Percentiles rank a stretch among this genome's conserved stretches.
Evolutionary conservation across 2,113 vertebrate species (phyloP).

Genomic region (Paramormyrops kingsleyae): DNA sequence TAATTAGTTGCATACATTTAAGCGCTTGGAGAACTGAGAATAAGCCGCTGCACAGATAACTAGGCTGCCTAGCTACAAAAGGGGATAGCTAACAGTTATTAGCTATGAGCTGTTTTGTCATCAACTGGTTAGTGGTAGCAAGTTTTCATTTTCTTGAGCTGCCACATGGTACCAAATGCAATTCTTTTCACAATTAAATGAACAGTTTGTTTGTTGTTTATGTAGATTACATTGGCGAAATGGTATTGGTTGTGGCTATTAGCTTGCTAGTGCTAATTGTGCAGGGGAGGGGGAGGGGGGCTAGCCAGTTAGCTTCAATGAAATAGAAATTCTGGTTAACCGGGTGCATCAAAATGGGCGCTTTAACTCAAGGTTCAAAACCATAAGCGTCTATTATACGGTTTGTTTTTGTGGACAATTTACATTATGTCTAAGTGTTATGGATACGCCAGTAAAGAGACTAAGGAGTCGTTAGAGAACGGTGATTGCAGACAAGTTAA

Average conservation of each 20-base stretch:
- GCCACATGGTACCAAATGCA: background rate
- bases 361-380: background rate
- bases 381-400: background rate
- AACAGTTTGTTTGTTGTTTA: background rate
- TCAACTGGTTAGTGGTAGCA: background rate
- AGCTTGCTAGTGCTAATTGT: constrained; percentile 5
- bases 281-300: constrained; percentile 14
- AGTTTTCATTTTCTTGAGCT: background rate
- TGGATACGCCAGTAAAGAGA: background rate
- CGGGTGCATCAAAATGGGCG: background rate
- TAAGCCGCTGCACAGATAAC: background rate
- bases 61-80: constrained; percentile 1
- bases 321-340: background rate
- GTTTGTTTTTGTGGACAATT: background rate
- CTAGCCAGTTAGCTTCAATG: constrained; percentile 12
- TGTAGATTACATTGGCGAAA: background rate
- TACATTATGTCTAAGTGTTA: background rate
- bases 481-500: background rate
- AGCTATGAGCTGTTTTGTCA: constrained; percentile 6
- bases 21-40: background rate
- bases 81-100: background rate
- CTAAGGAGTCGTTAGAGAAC: background rate
- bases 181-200: background rate
- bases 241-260: background rate
- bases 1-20: background rate